Evolutionary conservation across 2,797 vertebrate genomes (phyloP), one percentile per base, ranked within the genome.

Genomic region (Macropus fuliginosus): DNA sequence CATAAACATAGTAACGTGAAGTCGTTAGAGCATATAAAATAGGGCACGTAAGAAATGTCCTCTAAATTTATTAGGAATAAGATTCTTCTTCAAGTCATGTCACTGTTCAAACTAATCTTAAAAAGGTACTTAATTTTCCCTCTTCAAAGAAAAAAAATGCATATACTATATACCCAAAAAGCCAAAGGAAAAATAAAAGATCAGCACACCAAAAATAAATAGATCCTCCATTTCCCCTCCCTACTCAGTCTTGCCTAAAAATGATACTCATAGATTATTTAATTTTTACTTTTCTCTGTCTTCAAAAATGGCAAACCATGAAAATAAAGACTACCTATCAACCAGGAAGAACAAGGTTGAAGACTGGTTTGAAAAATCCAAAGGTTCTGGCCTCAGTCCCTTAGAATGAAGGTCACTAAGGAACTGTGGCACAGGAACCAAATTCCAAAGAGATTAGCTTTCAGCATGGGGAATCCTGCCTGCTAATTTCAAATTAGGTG

Each of bases 361-460:
- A 89, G 24, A n/a, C 54, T 91, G 92, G 56, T 56, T 46, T 55
- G 91, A 95, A 92, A 0, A 10, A 56, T 91, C 62, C 74, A 40
- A 66, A 56, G 92, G 94, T 91, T 81, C 89, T 89, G 90, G 54
- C 54, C 18, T 92, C 8, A 4, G 27, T 92, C 91, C 90, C 54
- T 29, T 81, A 62, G 91, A 46, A 96, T 93, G 90, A 40, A 55
- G 27, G 66, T 21, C 13, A 40, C 12, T 95, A 56, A 94, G 81
- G 28, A 28, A 55, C 66, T n/a, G 93, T 29, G 13, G 40, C 92
- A 56, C 55, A 94, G 59, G 54, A 89, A 56, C 11, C 94, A 74
- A 57, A 40, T 90, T 92, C 59, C 93, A 57, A 94, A 92, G 94
- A 90, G 59, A 92, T 62, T 90, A 96, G 50, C 46, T 24, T n/a